These are phyloP conservation scores for Chaetoderma sp. DNA, from an alignment of 2,888 invertebrate species.

Conservation along the genomic window DNA sequence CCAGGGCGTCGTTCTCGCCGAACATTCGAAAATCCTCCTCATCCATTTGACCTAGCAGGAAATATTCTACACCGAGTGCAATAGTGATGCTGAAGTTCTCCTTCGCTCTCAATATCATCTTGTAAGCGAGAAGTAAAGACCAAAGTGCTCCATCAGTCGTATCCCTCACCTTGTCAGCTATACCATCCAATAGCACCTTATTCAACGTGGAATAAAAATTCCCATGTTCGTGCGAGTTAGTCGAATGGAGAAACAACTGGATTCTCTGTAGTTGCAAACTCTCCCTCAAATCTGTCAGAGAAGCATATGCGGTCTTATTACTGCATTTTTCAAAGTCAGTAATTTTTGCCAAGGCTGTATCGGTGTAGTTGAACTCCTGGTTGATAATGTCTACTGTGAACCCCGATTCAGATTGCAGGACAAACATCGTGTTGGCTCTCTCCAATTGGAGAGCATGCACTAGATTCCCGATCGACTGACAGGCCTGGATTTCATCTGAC, in stretches of 20 bases:
- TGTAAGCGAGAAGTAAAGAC: conserved; percentile 23
- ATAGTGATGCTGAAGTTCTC: conserved; percentile 22
- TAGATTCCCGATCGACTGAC: conserved; percentile 17
- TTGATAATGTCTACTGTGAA: background rate
- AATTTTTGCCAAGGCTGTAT: background rate
- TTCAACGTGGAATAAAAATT: conserved; percentile 16
- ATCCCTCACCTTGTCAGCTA: conserved; percentile 2
- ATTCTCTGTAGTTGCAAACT: background rate
- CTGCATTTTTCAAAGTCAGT: background rate
- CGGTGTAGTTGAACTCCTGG: background rate
- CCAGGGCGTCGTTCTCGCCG: conserved; percentile 8
- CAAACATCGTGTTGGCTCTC: conserved; percentile 18
- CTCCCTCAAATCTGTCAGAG: background rate
- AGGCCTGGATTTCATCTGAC: conserved; percentile 4
- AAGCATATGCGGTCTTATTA: background rate
- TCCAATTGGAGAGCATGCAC: conserved; percentile 25
- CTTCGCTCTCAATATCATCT: conserved; percentile 20
- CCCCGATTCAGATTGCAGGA: background rate
- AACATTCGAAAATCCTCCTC: conserved; percentile 4
- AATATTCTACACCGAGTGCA: conserved; percentile 15
- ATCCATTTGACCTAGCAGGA: conserved; percentile 6
- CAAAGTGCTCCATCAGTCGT: conserved; percentile 12
- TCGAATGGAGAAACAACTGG: background rate
- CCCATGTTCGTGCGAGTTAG: background rate
- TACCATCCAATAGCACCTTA: conserved; percentile 1